Evolutionary conservation across 2,888 invertebrate genomes (phyloP), one percentile per base, ranked within the genome.

Genomic region (Colletes collaris): DNA sequence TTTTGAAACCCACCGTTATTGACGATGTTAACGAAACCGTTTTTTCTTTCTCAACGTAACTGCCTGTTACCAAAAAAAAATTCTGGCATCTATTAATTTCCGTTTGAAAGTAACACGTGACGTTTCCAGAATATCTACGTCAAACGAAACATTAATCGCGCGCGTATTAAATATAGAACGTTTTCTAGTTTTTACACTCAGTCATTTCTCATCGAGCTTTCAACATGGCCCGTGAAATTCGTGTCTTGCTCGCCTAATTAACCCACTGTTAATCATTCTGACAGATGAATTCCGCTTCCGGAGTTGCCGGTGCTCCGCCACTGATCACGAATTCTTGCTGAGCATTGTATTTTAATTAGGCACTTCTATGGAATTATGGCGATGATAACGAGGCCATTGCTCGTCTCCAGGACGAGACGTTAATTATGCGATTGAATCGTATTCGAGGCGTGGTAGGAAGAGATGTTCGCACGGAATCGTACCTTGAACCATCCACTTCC

Each of bases 211-310:
- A 63, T 50, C 35, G 44, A 50, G 40, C 69, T 46, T 44, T 16
- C 44, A 55, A 63, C 66, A 40, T 1, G 19, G 53, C 49, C 27
- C 8, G 53, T 11, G 46, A 16, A 19, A 35, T 44, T 58, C 59
- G 52, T 50, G 74, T 70, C 60, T 37, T 46, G 72, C 27, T 55
- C 67, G 63, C 76, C 81, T 81, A 81, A 81, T 81, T 81, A 81
- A 81, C 81, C 64, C 53, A 62, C 55, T 55, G 81, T 81, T 81
- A 73, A 81, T 81, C 81, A 81, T 76, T 68, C 46, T 64, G 81
- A 76, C 81, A 69, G 69, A 81, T 81, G 81, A 81, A 81, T 81
- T 73, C 81, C 76, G 81, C 64, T 81, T 81, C 81, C 81, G 81
- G 76, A 67, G 74, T 58, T 63, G 79, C 69, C 72, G 50, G 72